phyloP scores from a whole-genome alignment of 2,888 invertebrate genomes.

The Endomychus coccineus region DNA sequence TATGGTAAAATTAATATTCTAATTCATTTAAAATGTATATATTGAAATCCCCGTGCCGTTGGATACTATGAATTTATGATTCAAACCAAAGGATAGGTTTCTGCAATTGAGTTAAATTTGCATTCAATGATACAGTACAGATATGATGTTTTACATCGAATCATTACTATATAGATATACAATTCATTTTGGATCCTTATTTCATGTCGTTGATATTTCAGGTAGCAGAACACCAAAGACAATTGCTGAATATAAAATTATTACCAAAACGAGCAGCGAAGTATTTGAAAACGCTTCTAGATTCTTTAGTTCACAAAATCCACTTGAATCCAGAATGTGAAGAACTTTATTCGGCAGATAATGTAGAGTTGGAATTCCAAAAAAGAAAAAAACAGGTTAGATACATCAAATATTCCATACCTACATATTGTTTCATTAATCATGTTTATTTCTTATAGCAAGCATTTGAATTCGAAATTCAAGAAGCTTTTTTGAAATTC shows the following conservation, averaged over 20 bases:
- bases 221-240: conserved; percentile 83
- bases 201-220: too few relatives aligned
- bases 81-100: too few relatives aligned
- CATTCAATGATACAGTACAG: too few relatives aligned
- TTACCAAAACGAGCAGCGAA: conserved; percentile 83
- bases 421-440: neutral
- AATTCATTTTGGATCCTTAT: too few relatives aligned
- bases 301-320: conserved; percentile 63
- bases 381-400: conserved; percentile 69
- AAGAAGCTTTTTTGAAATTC: conserved; percentile 94
- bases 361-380: conserved; percentile 74
- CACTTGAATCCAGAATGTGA: conserved; percentile 20
- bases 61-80: too few relatives aligned
- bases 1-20: too few relatives aligned
- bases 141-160: too few relatives aligned
- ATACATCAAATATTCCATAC: too few relatives aligned
- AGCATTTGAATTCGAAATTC: conserved; percentile 85
- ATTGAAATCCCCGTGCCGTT: too few relatives aligned
- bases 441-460: conserved; percentile 49
- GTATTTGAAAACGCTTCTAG: conserved; percentile 69
- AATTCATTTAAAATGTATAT: too few relatives aligned
- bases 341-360: conserved; percentile 21
- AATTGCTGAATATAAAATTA: conserved; percentile 64
- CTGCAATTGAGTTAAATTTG: too few relatives aligned
- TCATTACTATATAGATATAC: too few relatives aligned